Conservation (phyloP, 2,797 vertebrate species). For the Mormyrus hasselquistii region DNA sequence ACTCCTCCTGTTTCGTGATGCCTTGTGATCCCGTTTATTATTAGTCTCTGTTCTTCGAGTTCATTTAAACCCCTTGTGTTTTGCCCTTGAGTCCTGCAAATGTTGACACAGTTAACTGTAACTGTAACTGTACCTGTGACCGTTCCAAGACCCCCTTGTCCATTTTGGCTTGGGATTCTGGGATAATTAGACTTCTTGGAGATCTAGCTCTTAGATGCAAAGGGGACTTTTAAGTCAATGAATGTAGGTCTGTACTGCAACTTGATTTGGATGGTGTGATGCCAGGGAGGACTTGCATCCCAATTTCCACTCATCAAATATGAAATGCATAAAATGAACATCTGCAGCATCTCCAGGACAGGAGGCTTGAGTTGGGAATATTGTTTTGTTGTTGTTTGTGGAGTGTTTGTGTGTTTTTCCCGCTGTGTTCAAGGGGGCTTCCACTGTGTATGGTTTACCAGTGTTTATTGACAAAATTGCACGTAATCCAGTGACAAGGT, state of each 20-base stretch:
- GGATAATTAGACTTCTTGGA: slow-evolving; percentile 20
- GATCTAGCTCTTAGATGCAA: neutral
- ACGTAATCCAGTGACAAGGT: neutral
- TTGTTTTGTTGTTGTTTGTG: neutral
- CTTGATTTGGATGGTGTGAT: no score
- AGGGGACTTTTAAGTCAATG: neutral
- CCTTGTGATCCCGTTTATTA: neutral
- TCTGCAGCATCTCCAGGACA: neutral
- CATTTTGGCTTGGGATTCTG: neutral
- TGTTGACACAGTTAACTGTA: neutral
- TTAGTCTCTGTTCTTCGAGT: neutral
- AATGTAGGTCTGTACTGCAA: neutral
- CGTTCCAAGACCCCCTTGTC: neutral
- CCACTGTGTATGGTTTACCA: neutral
- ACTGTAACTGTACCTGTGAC: neutral
- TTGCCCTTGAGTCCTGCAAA: neutral
- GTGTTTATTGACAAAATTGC: neutral
- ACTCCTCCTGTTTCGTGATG: neutral
- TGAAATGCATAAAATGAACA: neutral
- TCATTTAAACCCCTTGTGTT: neutral
- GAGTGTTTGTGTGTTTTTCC: neutral
- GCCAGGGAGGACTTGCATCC: no score
- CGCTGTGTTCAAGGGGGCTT: neutral
- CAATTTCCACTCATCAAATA: neutral
- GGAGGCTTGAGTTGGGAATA: neutral